A percentile compares a stretch with the other conserved stretches of the same genome.
These are phyloP conservation scores for Fratercula arctica DNA, from an alignment of 2,797 vertebrate species.

Conservation along the genomic window DNA sequence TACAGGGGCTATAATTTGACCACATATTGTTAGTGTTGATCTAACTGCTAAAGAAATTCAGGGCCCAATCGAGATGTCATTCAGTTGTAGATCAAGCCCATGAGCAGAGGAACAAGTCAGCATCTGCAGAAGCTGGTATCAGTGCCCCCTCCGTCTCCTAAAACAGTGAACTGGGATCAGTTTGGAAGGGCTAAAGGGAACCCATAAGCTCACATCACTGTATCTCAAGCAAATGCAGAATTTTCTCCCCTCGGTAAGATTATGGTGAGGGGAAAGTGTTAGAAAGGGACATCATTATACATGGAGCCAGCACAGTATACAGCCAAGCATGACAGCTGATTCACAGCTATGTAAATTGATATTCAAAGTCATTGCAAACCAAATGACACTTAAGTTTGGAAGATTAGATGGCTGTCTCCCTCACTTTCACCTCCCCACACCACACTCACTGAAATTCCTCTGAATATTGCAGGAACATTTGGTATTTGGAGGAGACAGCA, in stretches of 20 bases:
- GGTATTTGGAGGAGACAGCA: constrained; percentile 57
- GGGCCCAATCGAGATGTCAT: neutral
- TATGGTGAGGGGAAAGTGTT: neutral
- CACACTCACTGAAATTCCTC: neutral
- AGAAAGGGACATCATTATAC: neutral
- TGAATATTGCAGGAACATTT: constrained; percentile 47
- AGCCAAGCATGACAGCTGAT: neutral
- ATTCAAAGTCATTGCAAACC: constrained; percentile 1
- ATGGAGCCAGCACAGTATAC: neutral
- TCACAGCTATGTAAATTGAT: neutral
- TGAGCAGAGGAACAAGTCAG: neutral
- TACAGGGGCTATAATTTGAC: neutral
- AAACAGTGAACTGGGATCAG: neutral
- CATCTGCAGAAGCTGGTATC: neutral
- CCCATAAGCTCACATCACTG: neutral
- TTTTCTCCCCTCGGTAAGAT: neutral
- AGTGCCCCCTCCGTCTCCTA: neutral
- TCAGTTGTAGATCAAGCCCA: neutral
- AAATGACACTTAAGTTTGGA: constrained; percentile 1
- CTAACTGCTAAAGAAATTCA: neutral
- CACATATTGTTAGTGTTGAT: neutral
- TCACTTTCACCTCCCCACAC: neutral
- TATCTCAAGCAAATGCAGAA: neutral
- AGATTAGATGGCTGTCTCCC: neutral
- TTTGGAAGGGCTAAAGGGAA: neutral